These are phyloP conservation scores for Actinia equina DNA, from an alignment of 64 coral and sea anemone genomes.

Conservation along the genomic window DNA sequence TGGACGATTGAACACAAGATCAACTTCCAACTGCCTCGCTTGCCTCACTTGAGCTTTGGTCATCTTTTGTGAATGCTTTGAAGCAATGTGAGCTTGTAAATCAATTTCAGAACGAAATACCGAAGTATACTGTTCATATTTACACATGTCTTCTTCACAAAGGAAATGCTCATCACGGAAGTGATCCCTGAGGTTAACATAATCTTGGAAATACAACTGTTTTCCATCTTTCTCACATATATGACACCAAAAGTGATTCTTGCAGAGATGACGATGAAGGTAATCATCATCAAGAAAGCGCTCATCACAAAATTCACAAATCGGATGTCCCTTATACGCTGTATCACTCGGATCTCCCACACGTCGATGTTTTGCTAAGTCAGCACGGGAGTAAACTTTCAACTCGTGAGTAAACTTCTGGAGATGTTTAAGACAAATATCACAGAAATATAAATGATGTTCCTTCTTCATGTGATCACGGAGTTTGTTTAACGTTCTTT, in stretches of 20 bases:
- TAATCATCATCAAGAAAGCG: constrained; percentile 90
- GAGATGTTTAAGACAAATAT: constrained; percentile 72
- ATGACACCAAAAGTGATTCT: constrained; percentile 96
- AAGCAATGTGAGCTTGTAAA: constrained; percentile 82
- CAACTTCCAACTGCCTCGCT: constrained; percentile 83
- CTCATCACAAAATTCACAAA: constrained; percentile 82
- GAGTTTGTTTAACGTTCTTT: constrained; percentile 42
- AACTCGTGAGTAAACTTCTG: constrained; percentile 76
- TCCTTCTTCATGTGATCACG: constrained; percentile 63
- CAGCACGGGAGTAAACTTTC: constrained; percentile 63
- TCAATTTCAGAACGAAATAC: constrained; percentile 95
- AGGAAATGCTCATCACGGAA: constrained; percentile 77
- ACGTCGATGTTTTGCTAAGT: constrained; percentile 75
- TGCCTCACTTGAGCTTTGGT: constrained; percentile 93
- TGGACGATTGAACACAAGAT: constrained; percentile 66
- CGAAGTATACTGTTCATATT: constrained; percentile 69
- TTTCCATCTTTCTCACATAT: constrained; percentile 90
- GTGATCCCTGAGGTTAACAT: constrained; percentile 66
- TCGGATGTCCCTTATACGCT: constrained; percentile 88
- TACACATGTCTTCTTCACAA: constrained; percentile 91
- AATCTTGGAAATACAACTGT: constrained; percentile 79
- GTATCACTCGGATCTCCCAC: constrained; percentile 78
- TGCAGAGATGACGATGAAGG: constrained; percentile 75
- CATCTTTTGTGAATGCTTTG: constrained; percentile 72
- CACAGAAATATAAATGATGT: constrained; percentile 72